Conservation (phyloP, 2,888 invertebrate genomes). For the Metallyticus violacea region DNA sequence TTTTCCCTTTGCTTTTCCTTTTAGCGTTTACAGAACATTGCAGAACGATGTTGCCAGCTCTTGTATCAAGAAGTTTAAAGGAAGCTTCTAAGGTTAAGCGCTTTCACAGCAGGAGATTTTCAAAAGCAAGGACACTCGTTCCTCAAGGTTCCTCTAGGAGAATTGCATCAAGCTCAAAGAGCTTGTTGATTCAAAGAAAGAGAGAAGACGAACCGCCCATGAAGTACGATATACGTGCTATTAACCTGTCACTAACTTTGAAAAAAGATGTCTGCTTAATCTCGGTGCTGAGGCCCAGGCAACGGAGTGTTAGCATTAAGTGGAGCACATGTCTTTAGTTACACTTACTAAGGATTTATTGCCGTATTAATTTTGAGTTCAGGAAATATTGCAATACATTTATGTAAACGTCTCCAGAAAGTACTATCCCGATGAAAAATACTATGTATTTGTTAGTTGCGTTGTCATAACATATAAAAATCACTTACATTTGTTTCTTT, state of each 20-base stretch:
- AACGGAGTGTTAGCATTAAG: background rate
- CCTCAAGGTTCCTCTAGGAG: slow-evolving; percentile 1
- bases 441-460: too few species aligned
- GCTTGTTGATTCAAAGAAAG: background rate
- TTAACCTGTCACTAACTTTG: background rate
- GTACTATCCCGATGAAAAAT: too few species aligned
- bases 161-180: background rate
- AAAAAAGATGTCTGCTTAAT: background rate
- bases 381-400: too few species aligned
- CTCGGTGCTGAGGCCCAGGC: background rate
- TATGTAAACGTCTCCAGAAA: too few species aligned
- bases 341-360: too few species aligned
- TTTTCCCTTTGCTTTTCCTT: background rate
- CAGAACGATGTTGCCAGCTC: slow-evolving; percentile 22
- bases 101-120: slow-evolving; percentile 25
- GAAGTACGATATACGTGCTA: background rate
- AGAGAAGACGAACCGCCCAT: background rate
- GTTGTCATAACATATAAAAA: too few species aligned
- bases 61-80: slow-evolving; percentile 25
- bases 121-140: slow-evolving; percentile 16
- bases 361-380: too few species aligned
- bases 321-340: too few species aligned
- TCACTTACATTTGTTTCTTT: too few species aligned
- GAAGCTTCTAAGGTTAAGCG: slow-evolving; percentile 28
- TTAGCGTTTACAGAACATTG: slow-evolving; percentile 7